phyloP scores from a whole-genome alignment of 2,888 invertebrate species.

The Folsomia candida region DNA sequence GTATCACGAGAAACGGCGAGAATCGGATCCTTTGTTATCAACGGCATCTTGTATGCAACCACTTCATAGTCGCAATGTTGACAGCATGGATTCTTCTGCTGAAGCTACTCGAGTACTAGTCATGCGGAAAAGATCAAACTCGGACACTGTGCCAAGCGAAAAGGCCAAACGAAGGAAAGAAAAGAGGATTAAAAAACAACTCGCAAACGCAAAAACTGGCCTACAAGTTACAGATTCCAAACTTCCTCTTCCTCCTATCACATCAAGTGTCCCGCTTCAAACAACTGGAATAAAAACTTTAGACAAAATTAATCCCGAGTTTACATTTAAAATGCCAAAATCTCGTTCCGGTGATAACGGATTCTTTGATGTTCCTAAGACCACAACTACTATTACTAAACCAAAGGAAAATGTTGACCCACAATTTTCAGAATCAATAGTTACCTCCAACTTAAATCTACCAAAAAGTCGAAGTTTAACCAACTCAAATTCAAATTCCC shows the following conservation, averaged over 20 bases:
- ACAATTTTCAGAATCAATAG: background rate
- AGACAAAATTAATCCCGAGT: background rate
- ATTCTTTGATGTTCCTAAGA: background rate
- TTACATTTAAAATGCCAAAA: conserved; percentile 25
- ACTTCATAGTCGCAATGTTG: background rate
- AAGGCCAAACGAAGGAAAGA: conserved; percentile 36
- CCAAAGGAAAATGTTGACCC: conserved; percentile 34
- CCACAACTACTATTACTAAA: background rate
- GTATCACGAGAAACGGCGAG: background rate
- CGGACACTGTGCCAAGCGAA: conserved; percentile 23
- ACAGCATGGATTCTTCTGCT: too few species aligned
- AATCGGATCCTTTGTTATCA: background rate
- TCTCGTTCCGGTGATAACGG: conserved; percentile 5
- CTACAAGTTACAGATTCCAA: too few species aligned
- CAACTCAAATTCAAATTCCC: background rate
- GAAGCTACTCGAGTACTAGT: background rate
- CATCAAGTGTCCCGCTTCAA: too few species aligned
- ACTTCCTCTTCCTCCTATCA: too few species aligned
- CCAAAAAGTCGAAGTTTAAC: background rate
- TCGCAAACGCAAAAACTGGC: conserved; percentile 21
- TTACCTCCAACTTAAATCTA: background rate
- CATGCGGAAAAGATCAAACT: conserved; percentile 34
- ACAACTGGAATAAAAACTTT: background rate
- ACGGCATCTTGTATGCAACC: background rate
- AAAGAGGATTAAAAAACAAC: conserved; percentile 39